Base-by-base conservation (phyloP, 2,113 vertebrate genomes). In the Sorex araneus region DNA sequence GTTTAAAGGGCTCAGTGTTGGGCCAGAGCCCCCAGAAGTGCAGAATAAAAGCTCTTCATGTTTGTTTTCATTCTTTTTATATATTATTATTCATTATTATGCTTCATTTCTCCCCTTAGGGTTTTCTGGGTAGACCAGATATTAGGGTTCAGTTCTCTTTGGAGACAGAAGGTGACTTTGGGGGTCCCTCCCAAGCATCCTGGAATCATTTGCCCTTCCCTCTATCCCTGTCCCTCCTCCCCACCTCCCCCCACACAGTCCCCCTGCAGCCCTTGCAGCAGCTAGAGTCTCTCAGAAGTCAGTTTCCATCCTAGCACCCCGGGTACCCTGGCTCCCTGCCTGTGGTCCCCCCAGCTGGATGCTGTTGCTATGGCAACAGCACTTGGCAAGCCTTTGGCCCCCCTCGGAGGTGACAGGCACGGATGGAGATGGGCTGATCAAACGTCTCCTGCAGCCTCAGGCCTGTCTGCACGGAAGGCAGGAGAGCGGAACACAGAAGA, bases 321-420 rank as follows among this genome's bases (percentile, higher is more conserved):
- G 71, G 93, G 90, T 95, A 84, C 66, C 66, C 64, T 92, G 77
- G 90, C 83, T 95, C 95, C 85, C 63, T 93, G 94, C 75, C 92
- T 83, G 85, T 94, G 93, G 89, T 94, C 91, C 91, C 87, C 64
- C 89, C 81, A 74, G 77, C 78, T 94, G 89, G 94, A 91, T 95
- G 91, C 89, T 84, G 96, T 95, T 97, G 87, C 94, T 84, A 94
- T 95, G 70, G 91, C 50, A 96, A 95, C 92, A 69, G 32, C 66
- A 79, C 81, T 76, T 94, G 77, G 84, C 89, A 74, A 75, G 78
- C 8, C 93, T 84, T 81, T 0, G 1, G 43, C 21, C 69, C 86
- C 36, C 34, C 71, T 83, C 75, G 8, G 73, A 95, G 94, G 74
- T 2, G 13, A 84, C 79, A 93, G 76, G 89, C 87, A 23, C 78